phyloP scores from a whole-genome alignment of 1,140 invertebrate species.

The Aphelinus certus region DNA sequence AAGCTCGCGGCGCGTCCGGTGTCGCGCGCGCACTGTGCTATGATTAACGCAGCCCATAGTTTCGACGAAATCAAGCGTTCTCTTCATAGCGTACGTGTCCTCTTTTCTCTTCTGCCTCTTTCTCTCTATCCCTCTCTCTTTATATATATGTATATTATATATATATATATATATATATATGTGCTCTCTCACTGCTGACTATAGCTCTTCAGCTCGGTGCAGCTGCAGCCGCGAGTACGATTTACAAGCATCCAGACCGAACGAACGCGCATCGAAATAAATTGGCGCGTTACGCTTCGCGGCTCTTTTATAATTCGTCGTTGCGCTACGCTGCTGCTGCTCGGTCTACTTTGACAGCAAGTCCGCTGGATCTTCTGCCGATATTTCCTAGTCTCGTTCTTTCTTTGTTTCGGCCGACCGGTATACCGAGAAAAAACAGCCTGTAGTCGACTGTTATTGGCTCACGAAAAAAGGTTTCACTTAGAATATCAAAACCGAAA shows the following conservation, averaged over 20 bases:
- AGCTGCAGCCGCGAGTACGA: slow-evolving; percentile 47
- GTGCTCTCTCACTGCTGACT: slow-evolving; percentile 46
- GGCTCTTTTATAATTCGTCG: slow-evolving; percentile 41
- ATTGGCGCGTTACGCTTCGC: slow-evolving; percentile 55
- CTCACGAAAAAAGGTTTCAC: too few species aligned
- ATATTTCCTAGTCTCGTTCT: not conserved
- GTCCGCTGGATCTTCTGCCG: not conserved
- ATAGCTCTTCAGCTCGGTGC: slow-evolving; percentile 52
- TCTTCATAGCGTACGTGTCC: slow-evolving; percentile 16
- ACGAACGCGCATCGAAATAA: slow-evolving; percentile 56
- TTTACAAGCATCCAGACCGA: slow-evolving; percentile 57
- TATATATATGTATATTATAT: not conserved
- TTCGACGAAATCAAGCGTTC: slow-evolving; percentile 27
- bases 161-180: not conserved
- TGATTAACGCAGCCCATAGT: slow-evolving; percentile 48
- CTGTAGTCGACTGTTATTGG: too few species aligned
- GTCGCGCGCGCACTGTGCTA: slow-evolving; percentile 43
- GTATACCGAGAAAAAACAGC: too few species aligned
- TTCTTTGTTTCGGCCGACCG: not conserved
- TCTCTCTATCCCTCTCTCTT: slow-evolving; percentile 15
- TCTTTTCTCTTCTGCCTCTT: not conserved
- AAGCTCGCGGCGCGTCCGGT: slow-evolving; percentile 45
- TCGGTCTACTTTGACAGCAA: not conserved
- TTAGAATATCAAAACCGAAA: too few species aligned
- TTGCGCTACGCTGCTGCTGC: not conserved